phyloP scores from a whole-genome alignment of 2,113 vertebrate genomes.

The Ptilonorhynchus violaceus region DNA sequence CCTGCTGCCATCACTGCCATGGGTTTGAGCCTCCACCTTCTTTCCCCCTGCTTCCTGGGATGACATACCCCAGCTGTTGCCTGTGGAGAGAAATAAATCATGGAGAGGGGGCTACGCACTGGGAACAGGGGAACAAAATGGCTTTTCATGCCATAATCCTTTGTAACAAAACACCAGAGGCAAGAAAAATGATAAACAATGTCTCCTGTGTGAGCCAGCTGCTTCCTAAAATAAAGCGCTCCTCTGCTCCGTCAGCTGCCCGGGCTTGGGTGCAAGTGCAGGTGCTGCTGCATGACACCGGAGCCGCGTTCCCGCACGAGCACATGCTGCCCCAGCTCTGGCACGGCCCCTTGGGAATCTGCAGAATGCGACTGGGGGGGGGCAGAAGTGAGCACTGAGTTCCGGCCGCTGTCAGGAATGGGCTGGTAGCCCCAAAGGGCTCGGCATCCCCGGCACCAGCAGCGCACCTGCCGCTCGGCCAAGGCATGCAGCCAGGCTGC shows the following conservation, averaged over 20 bases:
- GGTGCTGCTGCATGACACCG: neutral
- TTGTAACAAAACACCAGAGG: conserved; percentile 34
- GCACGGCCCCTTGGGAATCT: neutral
- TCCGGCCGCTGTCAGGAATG: neutral
- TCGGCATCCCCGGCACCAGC: neutral
- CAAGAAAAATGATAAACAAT: neutral
- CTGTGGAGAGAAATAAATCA: neutral
- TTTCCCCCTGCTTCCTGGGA: neutral
- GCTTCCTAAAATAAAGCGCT: conserved; percentile 23
- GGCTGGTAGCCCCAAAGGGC: neutral
- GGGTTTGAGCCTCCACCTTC: neutral
- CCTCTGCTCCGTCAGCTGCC: neutral
- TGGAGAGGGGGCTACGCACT: neutral
- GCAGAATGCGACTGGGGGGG: neutral
- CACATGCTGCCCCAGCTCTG: neutral
- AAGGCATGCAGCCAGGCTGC: neutral
- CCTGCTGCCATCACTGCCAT: neutral
- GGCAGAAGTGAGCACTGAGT: neutral
- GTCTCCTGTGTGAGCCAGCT: conserved; percentile 52
- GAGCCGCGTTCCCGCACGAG: neutral
- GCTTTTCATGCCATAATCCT: conserved; percentile 52
- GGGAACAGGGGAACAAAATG: conserved; percentile 17
- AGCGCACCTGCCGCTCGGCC: rapidly evolving
- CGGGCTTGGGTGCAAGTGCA: neutral
- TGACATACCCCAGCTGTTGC: neutral